A percentile compares a stretch with the other conserved stretches of the same genome.
Conservation (phyloP, 2,113 vertebrate species). For the Lathamus discolor region DNA sequence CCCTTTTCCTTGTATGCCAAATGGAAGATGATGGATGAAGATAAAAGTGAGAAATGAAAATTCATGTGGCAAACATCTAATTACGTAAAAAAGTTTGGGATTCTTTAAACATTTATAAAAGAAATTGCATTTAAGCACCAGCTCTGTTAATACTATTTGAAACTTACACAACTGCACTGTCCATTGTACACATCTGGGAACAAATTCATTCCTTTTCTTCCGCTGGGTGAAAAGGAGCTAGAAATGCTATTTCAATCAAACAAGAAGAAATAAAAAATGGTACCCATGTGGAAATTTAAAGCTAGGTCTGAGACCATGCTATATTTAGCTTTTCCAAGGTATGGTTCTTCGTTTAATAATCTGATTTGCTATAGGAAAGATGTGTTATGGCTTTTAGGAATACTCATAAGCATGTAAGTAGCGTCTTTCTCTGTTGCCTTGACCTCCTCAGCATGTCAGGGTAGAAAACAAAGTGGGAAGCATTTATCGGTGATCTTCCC, state of each 20-base stretch:
- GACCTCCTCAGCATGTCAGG: not conserved
- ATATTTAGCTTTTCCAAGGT: not conserved
- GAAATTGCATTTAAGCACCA: not conserved
- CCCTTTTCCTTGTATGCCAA: not conserved
- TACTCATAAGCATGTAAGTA: not conserved
- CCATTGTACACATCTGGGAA: not conserved
- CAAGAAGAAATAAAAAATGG: not conserved
- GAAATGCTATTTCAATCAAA: not conserved
- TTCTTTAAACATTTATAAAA: not conserved
- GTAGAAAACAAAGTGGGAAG: not conserved
- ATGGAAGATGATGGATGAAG: slow-evolving; percentile 23
- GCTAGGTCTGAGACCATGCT: not conserved
- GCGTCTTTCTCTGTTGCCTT: not conserved
- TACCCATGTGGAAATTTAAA: not conserved
- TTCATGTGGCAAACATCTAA: not conserved
- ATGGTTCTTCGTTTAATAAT: not conserved
- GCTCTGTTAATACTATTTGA: not conserved
- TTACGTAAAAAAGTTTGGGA: not conserved
- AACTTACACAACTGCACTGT: not conserved
- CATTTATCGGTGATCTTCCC: not conserved
- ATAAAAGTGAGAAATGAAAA: not conserved
- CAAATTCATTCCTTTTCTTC: not conserved
- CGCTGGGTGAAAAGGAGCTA: not conserved
- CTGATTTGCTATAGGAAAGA: not conserved
- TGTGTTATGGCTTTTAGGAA: not conserved